A percentile compares a stretch with the other conserved stretches of the same genome.
Evolutionary conservation across 2,113 vertebrate species (phyloP).

Genomic region (Daubentonia madagascariensis): DNA sequence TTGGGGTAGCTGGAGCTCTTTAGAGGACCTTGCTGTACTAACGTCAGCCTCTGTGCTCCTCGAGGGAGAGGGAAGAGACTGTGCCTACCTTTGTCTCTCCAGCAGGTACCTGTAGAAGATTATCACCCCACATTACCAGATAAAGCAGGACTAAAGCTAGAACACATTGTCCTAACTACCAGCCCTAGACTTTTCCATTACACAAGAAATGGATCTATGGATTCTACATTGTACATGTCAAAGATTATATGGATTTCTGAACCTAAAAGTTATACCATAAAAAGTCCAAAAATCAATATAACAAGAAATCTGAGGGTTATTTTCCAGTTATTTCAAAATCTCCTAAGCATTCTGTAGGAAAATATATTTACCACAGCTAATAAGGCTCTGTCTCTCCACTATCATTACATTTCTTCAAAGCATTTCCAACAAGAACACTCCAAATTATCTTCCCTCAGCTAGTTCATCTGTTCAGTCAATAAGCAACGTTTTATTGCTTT

Average conservation of each 20-base stretch:
- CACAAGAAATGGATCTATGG: neutral
- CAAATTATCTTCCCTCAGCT: constrained; percentile 84
- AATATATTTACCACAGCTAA: constrained; percentile 79
- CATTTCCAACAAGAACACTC: constrained; percentile 83
- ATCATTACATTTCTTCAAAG: constrained; percentile 79
- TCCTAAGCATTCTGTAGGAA: constrained; percentile 69
- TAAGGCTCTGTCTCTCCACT: constrained; percentile 74
- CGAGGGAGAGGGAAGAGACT: rapidly evolving
- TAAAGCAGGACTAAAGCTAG: neutral
- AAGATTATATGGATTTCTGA: neutral
- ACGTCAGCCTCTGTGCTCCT: rapidly evolving
- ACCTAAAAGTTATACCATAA: neutral
- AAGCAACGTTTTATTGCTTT: constrained; percentile 85
- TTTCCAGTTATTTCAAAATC: constrained; percentile 68
- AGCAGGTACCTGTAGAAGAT: neutral
- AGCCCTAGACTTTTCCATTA: neutral
- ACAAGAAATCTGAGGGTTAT: constrained; percentile 63
- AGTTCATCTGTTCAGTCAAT: constrained; percentile 86
- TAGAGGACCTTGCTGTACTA: rapidly evolving
- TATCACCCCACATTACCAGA: neutral
- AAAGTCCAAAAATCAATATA: constrained; percentile 30
- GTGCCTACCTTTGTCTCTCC: rapidly evolving
- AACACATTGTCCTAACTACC: neutral
- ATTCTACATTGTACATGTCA: neutral
- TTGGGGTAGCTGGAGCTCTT: no score